Base-by-base conservation (phyloP, 1,140 invertebrate species). In the Pararge aegeria region DNA sequence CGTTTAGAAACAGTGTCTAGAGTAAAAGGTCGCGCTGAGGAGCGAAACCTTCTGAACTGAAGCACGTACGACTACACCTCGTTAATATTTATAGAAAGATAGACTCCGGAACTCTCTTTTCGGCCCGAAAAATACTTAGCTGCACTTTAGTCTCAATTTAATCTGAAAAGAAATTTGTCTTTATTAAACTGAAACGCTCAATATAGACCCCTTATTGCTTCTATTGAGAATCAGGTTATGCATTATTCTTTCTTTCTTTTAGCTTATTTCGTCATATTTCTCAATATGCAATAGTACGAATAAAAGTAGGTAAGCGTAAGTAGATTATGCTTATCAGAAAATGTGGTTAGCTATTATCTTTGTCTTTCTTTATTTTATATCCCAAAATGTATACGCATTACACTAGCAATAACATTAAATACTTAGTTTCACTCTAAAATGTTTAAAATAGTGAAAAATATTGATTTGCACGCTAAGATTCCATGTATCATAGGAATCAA, bases 71-170 rank as follows among this genome's bases (percentile, higher is more conserved):
- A 49, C 66, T 56, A 66, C 67, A 46, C 55, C 56, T 61, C 48
- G 54, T 80, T 68, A 80, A 80, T 80, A 78, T 78, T 76, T 74
- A 80, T 77, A 60, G 49, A 29, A 5, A 15, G 13, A 38, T 40
- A 66, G 20, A 48, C 58, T 59, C 61, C 46, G 19, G 44, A 57
- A 48, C 38, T 16, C 12, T 51, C 48, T 58, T 49, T 55, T 54
- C 13, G 61, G 38, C 12, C 59, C 55, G 52, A 51, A 66, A 68
- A 66, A 61, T 49, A 55, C 18, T 54, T 34, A 49, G 37, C 38
- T 42, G 13, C 38, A 42, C 13, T 42, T 42, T 42, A 42, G 16
- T 15, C 18, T 7, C 13, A 12, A 42, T 42, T 42, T 42, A 42
- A 16, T 42, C n/a, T 42, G 13, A 16, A 42, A 42, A 42, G 38